Evolutionary conservation across 53 echinoderm and acorn worm species (phyloP).

Genomic region (Holothuria scabra): DNA sequence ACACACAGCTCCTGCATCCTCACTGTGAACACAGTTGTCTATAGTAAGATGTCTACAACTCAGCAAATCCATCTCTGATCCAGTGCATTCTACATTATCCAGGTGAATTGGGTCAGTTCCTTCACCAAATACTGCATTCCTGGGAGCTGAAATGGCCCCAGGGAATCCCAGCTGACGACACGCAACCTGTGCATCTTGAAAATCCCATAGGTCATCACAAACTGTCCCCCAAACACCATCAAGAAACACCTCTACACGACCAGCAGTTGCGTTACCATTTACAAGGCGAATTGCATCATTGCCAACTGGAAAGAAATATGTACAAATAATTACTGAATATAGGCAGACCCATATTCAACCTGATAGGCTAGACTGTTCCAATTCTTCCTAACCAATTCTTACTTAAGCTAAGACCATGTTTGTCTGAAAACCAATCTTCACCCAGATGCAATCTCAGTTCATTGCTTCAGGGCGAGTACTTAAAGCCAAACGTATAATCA

Average conservation of each 20-base stretch:
- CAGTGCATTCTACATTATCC: conserved; percentile 8
- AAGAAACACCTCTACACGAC: conserved; percentile 27
- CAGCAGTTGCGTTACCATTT: conserved; percentile 11
- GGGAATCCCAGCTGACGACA: conserved; percentile 22
- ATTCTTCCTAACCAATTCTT: too few relatives aligned
- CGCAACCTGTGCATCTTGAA: conserved; percentile 35
- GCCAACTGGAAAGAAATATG: too few relatives aligned
- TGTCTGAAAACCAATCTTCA: too few relatives aligned
- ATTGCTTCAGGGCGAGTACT: too few relatives aligned
- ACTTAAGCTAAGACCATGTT: too few relatives aligned
- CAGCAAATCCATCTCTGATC: background rate
- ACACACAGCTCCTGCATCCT: conserved; percentile 58
- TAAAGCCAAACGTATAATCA: too few relatives aligned
- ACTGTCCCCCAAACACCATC: conserved; percentile 35
- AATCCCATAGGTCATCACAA: conserved; percentile 36
- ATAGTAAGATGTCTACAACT: background rate
- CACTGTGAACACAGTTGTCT: conserved; percentile 49
- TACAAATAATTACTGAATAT: too few relatives aligned
- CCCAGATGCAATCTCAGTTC: too few relatives aligned
- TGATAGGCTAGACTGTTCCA: too few relatives aligned
- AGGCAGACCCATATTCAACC: too few relatives aligned
- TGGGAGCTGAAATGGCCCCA: background rate
- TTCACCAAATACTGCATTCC: too few relatives aligned
- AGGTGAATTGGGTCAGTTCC: conserved; percentile 10
- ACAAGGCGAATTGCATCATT: background rate